Evolutionary conservation across 2,113 vertebrate genomes (phyloP), one percentile per base, ranked within the genome.

Genomic region (Daboia siamensis): DNA sequence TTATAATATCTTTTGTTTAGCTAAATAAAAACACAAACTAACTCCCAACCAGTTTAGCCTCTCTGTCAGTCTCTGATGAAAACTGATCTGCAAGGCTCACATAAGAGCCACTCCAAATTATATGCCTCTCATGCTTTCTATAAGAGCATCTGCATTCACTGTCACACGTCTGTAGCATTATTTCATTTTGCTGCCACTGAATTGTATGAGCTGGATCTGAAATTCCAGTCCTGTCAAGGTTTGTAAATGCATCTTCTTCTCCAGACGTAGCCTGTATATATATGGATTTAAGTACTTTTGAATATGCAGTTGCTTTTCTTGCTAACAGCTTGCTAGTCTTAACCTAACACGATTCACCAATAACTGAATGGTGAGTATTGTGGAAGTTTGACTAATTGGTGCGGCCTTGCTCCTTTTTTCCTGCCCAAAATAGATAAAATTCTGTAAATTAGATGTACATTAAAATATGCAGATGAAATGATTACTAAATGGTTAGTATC

Each of bases 1-100:
- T 84, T 33, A 29, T 89, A 85, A 74, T 86, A 89, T 29, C 20
- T 39, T 89, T 93, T 94, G 86, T 92, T 54, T 89, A 64, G 64
- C 56, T 80, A 51, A 54, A 55, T 64, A 90, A 93, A 74, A 21
- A 23, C 90, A 44, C 11, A 54, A 48, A n/a, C 46, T 13, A 52
- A 39, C 33, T 80, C 74, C 74, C 33, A 39, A 88, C 20, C 44
- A 55, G 74, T 21, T 80, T 89, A 86, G n/a, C n/a, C 88, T 94
- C 88, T 94, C 69, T 93, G 84, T 94, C 88, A 93, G 24, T 55
- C 93, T 91, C 90, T 94, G 33, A 5, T 94, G 26, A 87, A 92
- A 54, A 11, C 1, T 3, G 89, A 86, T 89, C 89, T 90, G 90
- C 20, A 9, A 91, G 90, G 39, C 84, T 89, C 44, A 52, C 57